Base-by-base conservation (phyloP, 2,888 invertebrate species). In the Tetropium fuscum region DNA sequence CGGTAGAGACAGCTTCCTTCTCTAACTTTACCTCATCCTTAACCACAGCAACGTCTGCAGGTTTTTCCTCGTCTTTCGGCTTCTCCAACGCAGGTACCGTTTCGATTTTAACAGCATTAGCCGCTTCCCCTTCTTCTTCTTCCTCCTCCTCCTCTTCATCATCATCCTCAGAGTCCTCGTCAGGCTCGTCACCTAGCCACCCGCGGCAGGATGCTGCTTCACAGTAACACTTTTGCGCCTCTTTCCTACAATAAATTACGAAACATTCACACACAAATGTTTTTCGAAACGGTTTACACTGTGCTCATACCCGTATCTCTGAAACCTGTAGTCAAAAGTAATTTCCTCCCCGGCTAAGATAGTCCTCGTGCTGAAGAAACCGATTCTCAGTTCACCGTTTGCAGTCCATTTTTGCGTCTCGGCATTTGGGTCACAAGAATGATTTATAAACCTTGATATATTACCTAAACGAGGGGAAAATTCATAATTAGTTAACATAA, bases 331-430 rank as follows among this genome's bases (percentile, higher is more conserved):
- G 81, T 99, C 98, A 82, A 99, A 99, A 0, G 98, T 98, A 48
- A 99, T 91, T 83, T 99, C 99, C 80, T 98, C 97, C 0, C 95
- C 95, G 0, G 89, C 87, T 45, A 85, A 81, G 58, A 99, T 93
- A 20, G 89, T 88, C 66, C 92, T 86, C 62, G 90, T 91, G 69
- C 97, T 93, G 82, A 99, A 99, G 84, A 99, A 99, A 0, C 99
- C 99, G 72, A 99, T 95, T 67, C 98, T 86, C 38, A 98, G 83
- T 79, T 96, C 95, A 0, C 95, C 95, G 74, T 94, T 94, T 0
- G 95, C 95, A 0, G 94, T 95, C 95, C 95, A 95, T 83, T 99
- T 99, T 82, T 99, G 98, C 0, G 98, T 98, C 83, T 97, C 97
- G 2, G 97, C 94, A 81, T 99, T 99, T 0, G 99, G 99, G 73